A percentile compares a stretch with the other conserved stretches of the same genome.
Evolutionary conservation across 2,113 vertebrate genomes (phyloP).

Genomic region (Alectura lathami): DNA sequence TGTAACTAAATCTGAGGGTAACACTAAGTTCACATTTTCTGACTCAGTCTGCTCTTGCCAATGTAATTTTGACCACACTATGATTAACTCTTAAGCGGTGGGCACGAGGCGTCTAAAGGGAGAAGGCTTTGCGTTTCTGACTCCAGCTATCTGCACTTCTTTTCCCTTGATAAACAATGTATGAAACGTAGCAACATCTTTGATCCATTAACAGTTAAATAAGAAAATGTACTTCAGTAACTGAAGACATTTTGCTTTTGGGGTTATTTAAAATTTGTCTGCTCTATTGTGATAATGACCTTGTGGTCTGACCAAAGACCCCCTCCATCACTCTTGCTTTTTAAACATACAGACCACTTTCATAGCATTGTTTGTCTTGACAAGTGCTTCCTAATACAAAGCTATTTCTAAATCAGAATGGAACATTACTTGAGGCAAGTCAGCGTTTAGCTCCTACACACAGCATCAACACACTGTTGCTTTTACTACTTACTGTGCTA

Average conservation of each 20-base stretch:
- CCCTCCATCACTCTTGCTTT: background rate
- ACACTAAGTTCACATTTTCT: background rate
- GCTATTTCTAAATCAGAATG: background rate
- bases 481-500: background rate
- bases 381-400: background rate
- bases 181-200: rapidly evolving
- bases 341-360: background rate
- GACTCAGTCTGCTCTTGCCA: background rate
- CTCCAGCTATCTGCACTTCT: background rate
- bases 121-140: background rate
- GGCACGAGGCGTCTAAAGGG: rapidly evolving
- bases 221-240: background rate
- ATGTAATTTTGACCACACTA: background rate
- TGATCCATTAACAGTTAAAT: background rate
- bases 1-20: background rate
- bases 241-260: background rate
- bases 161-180: background rate
- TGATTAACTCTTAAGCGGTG: background rate
- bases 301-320: background rate
- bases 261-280: background rate
- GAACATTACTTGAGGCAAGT: background rate
- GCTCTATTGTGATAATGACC: background rate
- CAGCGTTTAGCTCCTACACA: background rate
- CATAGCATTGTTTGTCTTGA: background rate
- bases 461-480: background rate